Conservation (phyloP, 2,113 vertebrate species). For the Scalopus aquaticus region DNA sequence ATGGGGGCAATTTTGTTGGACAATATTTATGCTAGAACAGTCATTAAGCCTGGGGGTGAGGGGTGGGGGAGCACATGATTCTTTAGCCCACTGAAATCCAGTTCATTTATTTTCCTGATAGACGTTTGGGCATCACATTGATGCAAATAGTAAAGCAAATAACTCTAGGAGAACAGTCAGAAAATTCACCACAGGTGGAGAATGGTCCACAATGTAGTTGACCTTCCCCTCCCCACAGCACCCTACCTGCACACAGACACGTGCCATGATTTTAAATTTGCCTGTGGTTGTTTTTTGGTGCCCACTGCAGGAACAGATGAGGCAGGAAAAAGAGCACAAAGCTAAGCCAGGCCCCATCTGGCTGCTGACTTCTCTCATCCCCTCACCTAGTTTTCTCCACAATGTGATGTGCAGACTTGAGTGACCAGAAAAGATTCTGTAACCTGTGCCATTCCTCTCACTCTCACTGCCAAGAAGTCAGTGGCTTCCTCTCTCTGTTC, state of each 20-base stretch:
- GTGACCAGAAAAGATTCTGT: not conserved
- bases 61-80: not conserved
- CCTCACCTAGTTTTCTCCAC: not conserved
- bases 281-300: not conserved
- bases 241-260: not conserved
- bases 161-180: constrained; percentile 9
- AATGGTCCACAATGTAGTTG: not conserved
- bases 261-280: not conserved
- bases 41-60: not conserved
- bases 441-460: not conserved
- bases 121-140: not conserved
- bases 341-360: not conserved
- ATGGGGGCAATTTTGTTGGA: not conserved
- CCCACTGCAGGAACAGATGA: not conserved
- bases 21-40: not conserved
- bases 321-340: not conserved
- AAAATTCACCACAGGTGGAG: not conserved
- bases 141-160: constrained; percentile 2
- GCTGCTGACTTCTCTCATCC: not conserved
- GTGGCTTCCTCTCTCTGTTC: not conserved
- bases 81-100: constrained; percentile 3
- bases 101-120: constrained; percentile 1
- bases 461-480: not conserved
- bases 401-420: not conserved
- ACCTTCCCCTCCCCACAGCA: not conserved